phyloP scores from a whole-genome alignment of 2,113 vertebrate genomes.

The Sprattus sprattus region DNA sequence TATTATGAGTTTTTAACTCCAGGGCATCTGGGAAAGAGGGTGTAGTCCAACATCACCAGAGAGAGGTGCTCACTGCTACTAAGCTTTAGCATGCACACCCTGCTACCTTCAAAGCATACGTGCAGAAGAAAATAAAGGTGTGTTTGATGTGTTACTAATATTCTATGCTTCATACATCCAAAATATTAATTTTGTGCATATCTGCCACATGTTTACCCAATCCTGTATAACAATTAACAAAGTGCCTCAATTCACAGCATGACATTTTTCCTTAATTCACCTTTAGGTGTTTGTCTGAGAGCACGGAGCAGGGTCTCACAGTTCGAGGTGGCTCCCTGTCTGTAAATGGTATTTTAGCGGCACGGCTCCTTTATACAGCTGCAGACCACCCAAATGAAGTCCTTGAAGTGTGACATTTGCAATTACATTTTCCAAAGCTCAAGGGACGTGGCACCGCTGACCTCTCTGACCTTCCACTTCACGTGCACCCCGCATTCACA shows the following conservation, averaged over 20 bases:
- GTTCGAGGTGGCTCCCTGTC: neutral
- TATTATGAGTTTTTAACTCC: neutral
- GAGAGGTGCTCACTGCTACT: neutral
- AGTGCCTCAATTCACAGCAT: neutral
- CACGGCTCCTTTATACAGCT: neutral
- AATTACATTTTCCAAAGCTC: slow-evolving; percentile 69
- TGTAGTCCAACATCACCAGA: neutral
- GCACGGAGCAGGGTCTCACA: neutral
- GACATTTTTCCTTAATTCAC: neutral
- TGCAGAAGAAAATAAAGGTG: too few species aligned
- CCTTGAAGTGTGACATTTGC: slow-evolving; percentile 73
- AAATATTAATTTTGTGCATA: neutral
- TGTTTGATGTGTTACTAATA: neutral
- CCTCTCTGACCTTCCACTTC: neutral
- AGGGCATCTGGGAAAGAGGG: neutral
- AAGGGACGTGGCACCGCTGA: slow-evolving; percentile 47
- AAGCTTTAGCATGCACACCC: too few species aligned
- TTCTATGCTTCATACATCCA: neutral
- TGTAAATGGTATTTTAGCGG: neutral
- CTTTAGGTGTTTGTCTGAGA: neutral
- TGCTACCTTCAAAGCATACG: too few species aligned
- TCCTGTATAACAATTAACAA: neutral
- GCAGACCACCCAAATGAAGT: slow-evolving; percentile 59
- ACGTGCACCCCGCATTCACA: neutral
- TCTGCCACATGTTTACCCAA: neutral